Conservation (phyloP, 2,888 invertebrate species). For the Metacarcinus magister region DNA sequence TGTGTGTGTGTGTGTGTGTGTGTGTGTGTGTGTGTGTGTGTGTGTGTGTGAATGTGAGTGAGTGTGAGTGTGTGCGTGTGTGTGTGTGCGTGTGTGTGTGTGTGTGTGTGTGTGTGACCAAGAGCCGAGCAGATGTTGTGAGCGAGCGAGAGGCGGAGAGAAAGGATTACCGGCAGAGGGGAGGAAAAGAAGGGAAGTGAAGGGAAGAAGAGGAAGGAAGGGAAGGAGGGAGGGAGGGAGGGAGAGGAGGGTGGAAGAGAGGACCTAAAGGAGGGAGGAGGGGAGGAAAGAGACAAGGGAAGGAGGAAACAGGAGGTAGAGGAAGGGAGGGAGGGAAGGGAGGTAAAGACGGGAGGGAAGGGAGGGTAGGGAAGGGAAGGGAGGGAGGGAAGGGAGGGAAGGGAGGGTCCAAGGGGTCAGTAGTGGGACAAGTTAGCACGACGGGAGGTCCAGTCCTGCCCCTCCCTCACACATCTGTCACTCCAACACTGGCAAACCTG, state of each 20-base stretch:
- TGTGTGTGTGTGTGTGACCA: slow-evolving; percentile 6
- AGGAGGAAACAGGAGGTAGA: neutral
- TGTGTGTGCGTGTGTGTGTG: slow-evolving; percentile 43
- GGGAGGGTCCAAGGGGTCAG: neutral
- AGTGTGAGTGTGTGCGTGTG: slow-evolving; percentile 49
- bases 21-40: slow-evolving; percentile 55
- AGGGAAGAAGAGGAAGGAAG: neutral
- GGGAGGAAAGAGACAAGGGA: neutral
- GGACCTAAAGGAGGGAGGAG: neutral
- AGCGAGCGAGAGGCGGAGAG: slow-evolving; percentile 31
- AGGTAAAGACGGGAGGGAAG: neutral
- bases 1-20: slow-evolving; percentile 50
- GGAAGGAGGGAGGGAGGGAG: neutral
- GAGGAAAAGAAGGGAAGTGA: neutral
- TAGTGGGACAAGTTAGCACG: too few relatives aligned
- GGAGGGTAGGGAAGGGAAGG: neutral
- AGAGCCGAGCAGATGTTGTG: neutral
- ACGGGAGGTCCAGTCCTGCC: neutral
- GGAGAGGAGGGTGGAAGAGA: neutral
- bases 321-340: neutral
- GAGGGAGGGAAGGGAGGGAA: too few relatives aligned
- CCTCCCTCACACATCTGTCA: neutral
- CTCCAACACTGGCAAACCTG: slow-evolving; percentile 30
- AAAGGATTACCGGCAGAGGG: slow-evolving; percentile 20
- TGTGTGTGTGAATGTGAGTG: slow-evolving; percentile 56